phyloP scores from a whole-genome alignment of 2,888 invertebrate genomes.

The Acanthacorydalis orientalis region DNA sequence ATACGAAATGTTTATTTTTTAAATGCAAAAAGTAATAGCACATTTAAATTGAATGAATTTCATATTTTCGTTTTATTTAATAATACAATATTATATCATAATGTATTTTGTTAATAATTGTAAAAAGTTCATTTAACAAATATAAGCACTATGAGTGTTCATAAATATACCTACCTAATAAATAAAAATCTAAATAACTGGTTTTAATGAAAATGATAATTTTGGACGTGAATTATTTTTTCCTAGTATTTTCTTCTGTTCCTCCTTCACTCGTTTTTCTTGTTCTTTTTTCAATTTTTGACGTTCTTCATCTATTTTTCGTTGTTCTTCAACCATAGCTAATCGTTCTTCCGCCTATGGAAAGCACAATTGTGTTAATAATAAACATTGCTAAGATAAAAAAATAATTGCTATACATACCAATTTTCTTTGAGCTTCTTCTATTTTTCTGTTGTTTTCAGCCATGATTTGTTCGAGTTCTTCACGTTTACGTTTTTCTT shows the following conservation, averaged over 20 bases:
- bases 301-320: constrained; percentile 88
- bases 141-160: too few species aligned
- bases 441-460: constrained; percentile 94
- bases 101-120: too few species aligned
- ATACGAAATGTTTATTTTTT: too few species aligned
- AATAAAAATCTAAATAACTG: constrained; percentile 33
- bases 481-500: constrained; percentile 89
- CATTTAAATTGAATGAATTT: too few species aligned
- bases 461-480: constrained; percentile 92
- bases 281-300: constrained; percentile 87
- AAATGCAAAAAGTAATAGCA: too few species aligned
- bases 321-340: constrained; percentile 92
- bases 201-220: constrained; percentile 79
- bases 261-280: constrained; percentile 80
- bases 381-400: neutral
- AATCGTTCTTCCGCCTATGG: constrained; percentile 87
- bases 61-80: too few species aligned
- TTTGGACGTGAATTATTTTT: constrained; percentile 95
- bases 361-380: neutral
- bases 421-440: constrained; percentile 92
- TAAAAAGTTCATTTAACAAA: too few species aligned
- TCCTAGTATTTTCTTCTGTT: constrained; percentile 92
- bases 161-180: constrained; percentile 1
- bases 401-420: constrained; percentile 35
- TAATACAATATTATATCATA: too few species aligned